These are phyloP conservation scores for Cryptocheilus praepositus DNA, from an alignment of 2,888 invertebrate species.

Conservation along the genomic window DNA sequence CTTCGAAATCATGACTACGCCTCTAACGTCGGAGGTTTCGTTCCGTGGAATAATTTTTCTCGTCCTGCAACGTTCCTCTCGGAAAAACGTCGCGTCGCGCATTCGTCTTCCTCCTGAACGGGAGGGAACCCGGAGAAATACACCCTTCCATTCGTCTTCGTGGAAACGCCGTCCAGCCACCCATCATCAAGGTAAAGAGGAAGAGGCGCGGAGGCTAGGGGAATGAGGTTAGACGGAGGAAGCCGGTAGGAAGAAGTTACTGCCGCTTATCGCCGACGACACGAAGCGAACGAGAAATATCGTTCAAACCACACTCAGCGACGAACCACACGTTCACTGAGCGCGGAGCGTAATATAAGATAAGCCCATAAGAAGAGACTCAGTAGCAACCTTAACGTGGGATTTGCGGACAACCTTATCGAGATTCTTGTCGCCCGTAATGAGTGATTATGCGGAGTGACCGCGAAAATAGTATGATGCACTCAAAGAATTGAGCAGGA, in stretches of 20 bases:
- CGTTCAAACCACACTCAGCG: background rate
- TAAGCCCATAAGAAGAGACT: too few species aligned
- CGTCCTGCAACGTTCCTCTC: background rate
- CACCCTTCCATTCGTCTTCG: conserved; percentile 35
- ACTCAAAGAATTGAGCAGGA: too few species aligned
- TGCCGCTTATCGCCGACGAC: conserved; percentile 37
- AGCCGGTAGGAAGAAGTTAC: conserved; percentile 35
- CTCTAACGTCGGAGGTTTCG: conserved; percentile 24
- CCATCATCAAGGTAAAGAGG: background rate
- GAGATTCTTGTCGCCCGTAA: too few species aligned
- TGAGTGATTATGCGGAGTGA: too few species aligned
- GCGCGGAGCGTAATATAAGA: too few species aligned
- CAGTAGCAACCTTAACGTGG: too few species aligned
- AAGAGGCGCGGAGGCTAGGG: background rate
- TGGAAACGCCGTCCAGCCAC: conserved; percentile 17
- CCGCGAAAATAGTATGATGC: too few species aligned
- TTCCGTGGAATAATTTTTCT: conserved; percentile 26
- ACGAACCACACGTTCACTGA: too few species aligned
- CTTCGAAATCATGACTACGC: conserved; percentile 20
- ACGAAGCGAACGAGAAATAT: conserved; percentile 5
- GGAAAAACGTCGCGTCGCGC: conserved; percentile 19
- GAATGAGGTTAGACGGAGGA: background rate
- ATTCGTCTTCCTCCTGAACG: conserved; percentile 36
- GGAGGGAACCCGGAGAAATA: conserved; percentile 26
- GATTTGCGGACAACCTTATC: too few species aligned